Evolutionary conservation across 2,113 vertebrate genomes (phyloP).

Genomic region (Tonatia bakeri): DNA sequence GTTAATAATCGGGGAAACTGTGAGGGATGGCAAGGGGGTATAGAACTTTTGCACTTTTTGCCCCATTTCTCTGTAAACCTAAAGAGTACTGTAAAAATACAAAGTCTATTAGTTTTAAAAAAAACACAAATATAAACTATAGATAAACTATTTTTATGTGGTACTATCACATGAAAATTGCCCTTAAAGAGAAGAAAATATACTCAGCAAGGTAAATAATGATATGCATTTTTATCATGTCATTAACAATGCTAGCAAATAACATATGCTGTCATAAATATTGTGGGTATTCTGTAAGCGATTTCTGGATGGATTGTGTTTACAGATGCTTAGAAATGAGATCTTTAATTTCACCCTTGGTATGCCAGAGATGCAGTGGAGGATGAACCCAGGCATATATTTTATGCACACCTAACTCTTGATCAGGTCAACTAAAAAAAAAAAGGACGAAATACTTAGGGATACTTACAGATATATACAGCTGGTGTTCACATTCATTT

Average conservation of each 20-base stretch:
- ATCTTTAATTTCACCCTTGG: constrained; percentile 3
- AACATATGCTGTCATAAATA: constrained; percentile 1
- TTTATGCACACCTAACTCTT: background rate
- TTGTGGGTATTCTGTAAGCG: constrained; percentile 4
- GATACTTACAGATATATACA: background rate
- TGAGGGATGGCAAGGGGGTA: background rate
- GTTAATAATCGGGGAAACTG: background rate
- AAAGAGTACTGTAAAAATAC: background rate
- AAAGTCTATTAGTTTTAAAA: background rate
- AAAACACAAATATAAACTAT: background rate
- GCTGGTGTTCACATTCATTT: background rate
- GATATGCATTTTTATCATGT: constrained; percentile 30
- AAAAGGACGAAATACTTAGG: background rate
- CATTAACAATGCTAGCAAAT: constrained; percentile 53
- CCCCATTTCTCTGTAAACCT: background rate
- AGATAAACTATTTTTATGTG: background rate
- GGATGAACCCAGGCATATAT: background rate
- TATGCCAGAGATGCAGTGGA: background rate
- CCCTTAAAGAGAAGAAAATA: constrained; percentile 54
- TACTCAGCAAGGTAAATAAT: background rate
- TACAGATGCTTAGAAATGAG: constrained; percentile 40
- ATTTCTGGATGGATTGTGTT: background rate
- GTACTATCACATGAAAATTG: constrained; percentile 58
- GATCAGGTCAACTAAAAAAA: background rate
- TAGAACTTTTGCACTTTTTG: background rate